Percentiles rank a stretch among this genome's conserved stretches.
phyloP scores from a whole-genome alignment of 23 tunicate genomes.

The Oikopleura dioica region DNA sequence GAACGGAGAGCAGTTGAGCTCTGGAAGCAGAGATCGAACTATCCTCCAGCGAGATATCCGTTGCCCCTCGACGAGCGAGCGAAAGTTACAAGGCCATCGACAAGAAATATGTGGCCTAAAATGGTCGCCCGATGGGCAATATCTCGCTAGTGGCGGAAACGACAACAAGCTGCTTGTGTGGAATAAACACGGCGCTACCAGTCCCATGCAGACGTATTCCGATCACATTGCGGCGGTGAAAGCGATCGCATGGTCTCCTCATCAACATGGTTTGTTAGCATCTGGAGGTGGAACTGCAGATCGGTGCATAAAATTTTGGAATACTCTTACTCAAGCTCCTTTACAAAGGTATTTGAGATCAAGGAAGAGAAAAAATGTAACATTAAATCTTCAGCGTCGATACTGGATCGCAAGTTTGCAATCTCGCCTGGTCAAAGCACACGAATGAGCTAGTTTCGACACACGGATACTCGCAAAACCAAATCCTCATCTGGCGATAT shows the following conservation, averaged over 20 bases:
- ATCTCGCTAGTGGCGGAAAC: conserved; percentile 80
- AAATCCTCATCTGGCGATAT: conserved; percentile 82
- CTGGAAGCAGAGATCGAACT: conserved; percentile 70
- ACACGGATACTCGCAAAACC: conserved; percentile 93
- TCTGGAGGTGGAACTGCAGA: conserved; percentile 93
- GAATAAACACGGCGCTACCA: conserved; percentile 41
- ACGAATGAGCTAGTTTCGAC: conserved; percentile 89
- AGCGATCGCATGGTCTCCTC: conserved; percentile 97
- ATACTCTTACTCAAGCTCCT: conserved; percentile 68
- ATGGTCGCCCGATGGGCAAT: conserved; percentile 80
- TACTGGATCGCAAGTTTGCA: conserved; percentile 88
- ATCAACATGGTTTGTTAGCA: conserved; percentile 85
- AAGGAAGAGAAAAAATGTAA: too few relatives aligned
- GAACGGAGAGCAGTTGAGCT: conserved; percentile 77
- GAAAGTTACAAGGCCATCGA: conserved; percentile 64
- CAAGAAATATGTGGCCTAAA: conserved; percentile 92
- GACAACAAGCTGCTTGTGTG: conserved; percentile 85
- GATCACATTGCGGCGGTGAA: conserved; percentile 82
- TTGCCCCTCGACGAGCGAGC: conserved; percentile 23
- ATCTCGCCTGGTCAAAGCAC: conserved; percentile 91
- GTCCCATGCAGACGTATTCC: conserved; percentile 44
- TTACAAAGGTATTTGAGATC: too few relatives aligned
- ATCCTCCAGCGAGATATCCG: conserved; percentile 68
- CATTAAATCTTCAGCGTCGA: too few relatives aligned
- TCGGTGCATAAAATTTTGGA: conserved; percentile 86